Evolutionary conservation across 2,797 vertebrate genomes (phyloP).

Genomic region (Prunella strophiata): DNA sequence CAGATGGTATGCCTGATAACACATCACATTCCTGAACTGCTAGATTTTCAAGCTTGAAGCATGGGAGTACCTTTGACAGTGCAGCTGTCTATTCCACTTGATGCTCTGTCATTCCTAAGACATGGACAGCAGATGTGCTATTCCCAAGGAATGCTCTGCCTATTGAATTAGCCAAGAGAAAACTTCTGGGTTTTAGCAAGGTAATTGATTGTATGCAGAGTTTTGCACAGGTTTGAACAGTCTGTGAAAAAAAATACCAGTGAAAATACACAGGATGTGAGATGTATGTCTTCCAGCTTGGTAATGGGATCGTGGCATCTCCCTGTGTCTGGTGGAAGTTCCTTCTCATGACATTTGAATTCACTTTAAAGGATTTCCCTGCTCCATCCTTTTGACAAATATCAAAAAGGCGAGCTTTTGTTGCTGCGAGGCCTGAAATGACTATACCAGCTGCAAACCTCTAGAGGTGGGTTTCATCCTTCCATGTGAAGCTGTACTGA

Average conservation of each 20-base stretch:
- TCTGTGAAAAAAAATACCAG: background rate
- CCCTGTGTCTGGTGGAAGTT: background rate
- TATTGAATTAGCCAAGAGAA: background rate
- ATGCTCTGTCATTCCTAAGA: conserved; percentile 7
- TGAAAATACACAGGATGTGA: background rate
- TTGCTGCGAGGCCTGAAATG: background rate
- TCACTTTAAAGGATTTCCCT: background rate
- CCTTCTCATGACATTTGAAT: background rate
- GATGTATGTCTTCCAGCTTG: background rate
- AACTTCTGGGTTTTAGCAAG: background rate
- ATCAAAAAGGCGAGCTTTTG: background rate
- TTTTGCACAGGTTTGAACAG: background rate
- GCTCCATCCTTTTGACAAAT: background rate
- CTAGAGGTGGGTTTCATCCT: background rate
- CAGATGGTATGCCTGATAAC: background rate
- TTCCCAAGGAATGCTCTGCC: background rate
- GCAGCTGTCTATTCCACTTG: conserved; percentile 25
- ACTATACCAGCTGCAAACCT: background rate
- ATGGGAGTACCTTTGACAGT: background rate
- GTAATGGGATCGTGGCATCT: background rate
- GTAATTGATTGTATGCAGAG: background rate
- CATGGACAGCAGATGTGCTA: background rate
- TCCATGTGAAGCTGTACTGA: conserved; percentile 3
- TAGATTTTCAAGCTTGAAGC: conserved; percentile 3
- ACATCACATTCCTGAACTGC: background rate